Evolutionary conservation across 2,888 invertebrate genomes (phyloP).

Genomic region (Sympetrum striolatum): DNA sequence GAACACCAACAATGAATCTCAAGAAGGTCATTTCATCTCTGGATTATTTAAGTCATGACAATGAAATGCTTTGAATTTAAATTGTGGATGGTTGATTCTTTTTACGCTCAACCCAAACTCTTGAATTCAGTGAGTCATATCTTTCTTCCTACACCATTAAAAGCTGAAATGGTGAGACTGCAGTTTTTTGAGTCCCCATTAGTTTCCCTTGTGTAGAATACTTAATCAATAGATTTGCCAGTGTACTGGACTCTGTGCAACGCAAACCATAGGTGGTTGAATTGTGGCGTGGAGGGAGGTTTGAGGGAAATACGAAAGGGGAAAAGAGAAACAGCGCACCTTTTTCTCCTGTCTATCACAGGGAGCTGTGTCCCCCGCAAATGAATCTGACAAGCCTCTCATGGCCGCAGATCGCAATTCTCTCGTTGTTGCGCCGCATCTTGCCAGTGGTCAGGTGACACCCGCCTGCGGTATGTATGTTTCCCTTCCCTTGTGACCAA

Average conservation of each 20-base stretch:
- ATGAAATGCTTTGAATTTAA: too few relatives aligned
- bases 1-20: too few relatives aligned
- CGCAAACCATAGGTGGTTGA: background rate
- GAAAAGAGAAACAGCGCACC: constrained; percentile 27
- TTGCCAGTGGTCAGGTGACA: constrained; percentile 51
- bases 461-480: constrained; percentile 50
- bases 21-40: too few relatives aligned
- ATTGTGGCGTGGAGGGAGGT: background rate
- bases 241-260: background rate
- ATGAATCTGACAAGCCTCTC: constrained; percentile 32
- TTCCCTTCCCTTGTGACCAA: constrained; percentile 14
- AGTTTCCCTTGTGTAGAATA: background rate
- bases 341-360: constrained; percentile 8
- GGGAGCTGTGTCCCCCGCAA: constrained; percentile 37
- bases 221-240: background rate
- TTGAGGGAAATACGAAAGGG: background rate
- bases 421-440: constrained; percentile 40
- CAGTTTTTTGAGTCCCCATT: background rate
- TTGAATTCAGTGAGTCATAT: background rate
- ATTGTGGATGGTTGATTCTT: background rate
- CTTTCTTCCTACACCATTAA: background rate
- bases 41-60: too few relatives aligned
- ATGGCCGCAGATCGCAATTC: constrained; percentile 44
- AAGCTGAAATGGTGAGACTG: background rate
- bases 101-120: background rate